phyloP scores from a whole-genome alignment of 2,888 invertebrate genomes.

The Parnassius apollo region DNA sequence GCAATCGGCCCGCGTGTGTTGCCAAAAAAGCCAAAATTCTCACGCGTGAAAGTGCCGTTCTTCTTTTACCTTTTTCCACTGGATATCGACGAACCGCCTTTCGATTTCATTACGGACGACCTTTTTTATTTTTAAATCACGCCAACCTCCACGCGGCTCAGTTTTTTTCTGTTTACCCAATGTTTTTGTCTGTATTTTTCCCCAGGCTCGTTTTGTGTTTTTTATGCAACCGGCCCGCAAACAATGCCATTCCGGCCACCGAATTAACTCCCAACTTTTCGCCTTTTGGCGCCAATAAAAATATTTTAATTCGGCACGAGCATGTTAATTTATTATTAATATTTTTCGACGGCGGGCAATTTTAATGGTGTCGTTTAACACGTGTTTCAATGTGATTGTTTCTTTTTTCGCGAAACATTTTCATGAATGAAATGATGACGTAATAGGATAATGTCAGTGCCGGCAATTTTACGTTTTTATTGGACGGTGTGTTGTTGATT shows the following conservation, averaged over 20 bases:
- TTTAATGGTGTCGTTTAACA: slow-evolving; percentile 75
- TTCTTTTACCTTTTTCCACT: slow-evolving; percentile 78
- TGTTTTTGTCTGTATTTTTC: slow-evolving; percentile 66
- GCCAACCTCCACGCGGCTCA: slow-evolving; percentile 64
- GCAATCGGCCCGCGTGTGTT: slow-evolving; percentile 42
- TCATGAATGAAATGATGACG: slow-evolving; percentile 80
- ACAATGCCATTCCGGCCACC: slow-evolving; percentile 76
- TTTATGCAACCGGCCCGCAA: slow-evolving; percentile 75
- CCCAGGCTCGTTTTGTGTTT: slow-evolving; percentile 65
- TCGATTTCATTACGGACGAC: slow-evolving; percentile 80
- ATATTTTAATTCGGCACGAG: slow-evolving; percentile 75
- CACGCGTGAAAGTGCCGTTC: slow-evolving; percentile 75
- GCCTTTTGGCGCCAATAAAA: slow-evolving; percentile 77
- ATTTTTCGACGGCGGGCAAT: slow-evolving; percentile 70
- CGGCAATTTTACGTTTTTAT: slow-evolving; percentile 79
- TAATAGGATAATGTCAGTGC: slow-evolving; percentile 79
- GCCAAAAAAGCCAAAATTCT: slow-evolving; percentile 75
- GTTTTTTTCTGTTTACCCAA: slow-evolving; percentile 63
- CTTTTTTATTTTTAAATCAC: slow-evolving; percentile 80
- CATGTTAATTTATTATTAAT: slow-evolving; percentile 80
- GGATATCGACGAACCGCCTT: slow-evolving; percentile 80
- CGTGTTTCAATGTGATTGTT: slow-evolving; percentile 73
- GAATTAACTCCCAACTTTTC: slow-evolving; percentile 78
- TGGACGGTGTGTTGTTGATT: slow-evolving; percentile 69
- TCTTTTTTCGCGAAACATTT: slow-evolving; percentile 68